Conservation (phyloP, 2,113 vertebrate genomes). For the Notiomystis cincta region DNA sequence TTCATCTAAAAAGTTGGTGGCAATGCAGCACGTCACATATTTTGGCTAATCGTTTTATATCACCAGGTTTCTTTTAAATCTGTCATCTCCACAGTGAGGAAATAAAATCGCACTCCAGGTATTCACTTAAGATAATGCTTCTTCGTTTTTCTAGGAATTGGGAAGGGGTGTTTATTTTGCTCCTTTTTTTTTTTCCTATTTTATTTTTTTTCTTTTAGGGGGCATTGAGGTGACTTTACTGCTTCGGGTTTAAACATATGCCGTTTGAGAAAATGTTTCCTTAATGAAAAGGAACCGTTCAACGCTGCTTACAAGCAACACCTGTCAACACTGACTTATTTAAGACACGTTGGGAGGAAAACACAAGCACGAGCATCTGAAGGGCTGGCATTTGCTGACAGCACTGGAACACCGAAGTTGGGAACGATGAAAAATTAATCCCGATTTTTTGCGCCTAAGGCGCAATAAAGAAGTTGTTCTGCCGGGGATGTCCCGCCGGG, state of each 20-base stretch:
- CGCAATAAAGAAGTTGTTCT: neutral
- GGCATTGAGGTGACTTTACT: neutral
- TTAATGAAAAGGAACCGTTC: neutral
- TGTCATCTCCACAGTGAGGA: neutral
- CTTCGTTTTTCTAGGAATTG: neutral
- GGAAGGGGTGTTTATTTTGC: neutral
- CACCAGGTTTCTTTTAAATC: neutral
- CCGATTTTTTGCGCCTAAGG: neutral
- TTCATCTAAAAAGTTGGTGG: neutral
- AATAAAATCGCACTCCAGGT: neutral
- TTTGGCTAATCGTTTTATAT: slow-evolving; percentile 18
- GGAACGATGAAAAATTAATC: neutral
- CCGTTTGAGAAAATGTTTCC: neutral
- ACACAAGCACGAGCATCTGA: neutral
- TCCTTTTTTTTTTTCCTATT: neutral
- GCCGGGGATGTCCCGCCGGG: neutral
- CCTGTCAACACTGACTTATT: neutral
- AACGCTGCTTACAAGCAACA: neutral
- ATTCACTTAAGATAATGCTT: neutral
- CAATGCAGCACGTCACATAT: neutral
- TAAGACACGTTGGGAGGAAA: neutral
- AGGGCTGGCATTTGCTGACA: neutral
- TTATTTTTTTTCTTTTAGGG: neutral
- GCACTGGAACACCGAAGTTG: neutral
- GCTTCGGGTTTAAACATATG: neutral